Evolutionary conservation across 2,888 invertebrate genomes (phyloP).

Genomic region (Drosophila tripunctata): DNA sequence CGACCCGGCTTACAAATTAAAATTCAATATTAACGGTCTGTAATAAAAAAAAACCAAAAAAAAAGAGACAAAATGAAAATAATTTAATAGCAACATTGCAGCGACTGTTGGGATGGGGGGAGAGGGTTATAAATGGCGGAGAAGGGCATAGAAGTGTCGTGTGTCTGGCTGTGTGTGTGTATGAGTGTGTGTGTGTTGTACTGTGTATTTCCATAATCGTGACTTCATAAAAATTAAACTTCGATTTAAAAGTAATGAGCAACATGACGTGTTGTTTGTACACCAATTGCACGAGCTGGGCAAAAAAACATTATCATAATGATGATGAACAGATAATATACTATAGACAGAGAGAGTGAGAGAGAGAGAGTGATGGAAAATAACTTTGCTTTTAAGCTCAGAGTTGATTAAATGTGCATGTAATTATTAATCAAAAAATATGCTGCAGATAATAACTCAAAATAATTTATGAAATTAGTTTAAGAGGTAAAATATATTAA

Average conservation of each 20-base stretch:
- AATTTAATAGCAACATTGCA: slow-evolving; percentile 47
- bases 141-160: slow-evolving; percentile 29
- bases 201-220: slow-evolving; percentile 82
- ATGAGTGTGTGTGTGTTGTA: slow-evolving; percentile 12
- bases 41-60: slow-evolving; percentile 35
- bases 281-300: slow-evolving; percentile 18
- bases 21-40: slow-evolving; percentile 81
- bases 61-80: slow-evolving; percentile 47
- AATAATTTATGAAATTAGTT: neutral
- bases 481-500: neutral
- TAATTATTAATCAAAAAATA: neutral
- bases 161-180: neutral
- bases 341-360: no score
- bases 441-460: neutral
- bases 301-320: slow-evolving; percentile 38
- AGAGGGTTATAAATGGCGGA: neutral
- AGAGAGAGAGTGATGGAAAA: no score
- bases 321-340: slow-evolving; percentile 55
- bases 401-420: slow-evolving; percentile 14
- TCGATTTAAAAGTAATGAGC: slow-evolving; percentile 80
- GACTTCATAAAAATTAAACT: slow-evolving; percentile 83
- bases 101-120: neutral
- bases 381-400: neutral
- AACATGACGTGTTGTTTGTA: slow-evolving; percentile 61
- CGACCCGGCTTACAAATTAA: slow-evolving; percentile 76